Evolutionary conservation across 1,140 invertebrate genomes (phyloP).

Genomic region (Scaptomyza montana): DNA sequence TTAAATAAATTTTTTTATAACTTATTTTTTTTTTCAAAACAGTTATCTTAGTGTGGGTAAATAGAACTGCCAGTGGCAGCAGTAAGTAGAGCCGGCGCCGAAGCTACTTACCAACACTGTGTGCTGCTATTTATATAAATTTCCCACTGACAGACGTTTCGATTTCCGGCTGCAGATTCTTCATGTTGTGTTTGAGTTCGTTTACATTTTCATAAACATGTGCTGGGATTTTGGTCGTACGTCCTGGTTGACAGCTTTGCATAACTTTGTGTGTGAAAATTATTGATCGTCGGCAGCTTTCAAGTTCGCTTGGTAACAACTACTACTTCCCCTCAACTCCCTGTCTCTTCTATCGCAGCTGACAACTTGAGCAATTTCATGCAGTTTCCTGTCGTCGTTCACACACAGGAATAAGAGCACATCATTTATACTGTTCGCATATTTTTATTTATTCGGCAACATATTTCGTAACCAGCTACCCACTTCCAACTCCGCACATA

Average conservation of each 20-base stretch:
- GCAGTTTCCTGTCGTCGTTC: slow-evolving; percentile 67
- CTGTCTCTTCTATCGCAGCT: neutral
- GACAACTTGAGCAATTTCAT: slow-evolving; percentile 56
- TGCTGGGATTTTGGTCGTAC: slow-evolving; percentile 51
- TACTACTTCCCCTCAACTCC: too few species aligned
- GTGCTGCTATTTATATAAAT: slow-evolving; percentile 52
- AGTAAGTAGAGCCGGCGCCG: slow-evolving; percentile 16
- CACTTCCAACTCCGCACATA: slow-evolving; percentile 1
- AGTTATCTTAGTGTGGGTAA: too few species aligned
- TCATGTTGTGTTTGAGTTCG: slow-evolving; percentile 32
- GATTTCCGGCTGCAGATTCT: slow-evolving; percentile 64
- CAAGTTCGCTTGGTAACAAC: slow-evolving; percentile 56
- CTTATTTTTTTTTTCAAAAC: too few species aligned
- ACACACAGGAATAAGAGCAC: slow-evolving; percentile 45
- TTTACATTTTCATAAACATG: slow-evolving; percentile 78
- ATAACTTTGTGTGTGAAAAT: slow-evolving; percentile 53
- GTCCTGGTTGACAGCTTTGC: slow-evolving; percentile 51
- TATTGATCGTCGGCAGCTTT: slow-evolving; percentile 75
- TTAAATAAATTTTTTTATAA: too few species aligned
- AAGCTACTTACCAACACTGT: slow-evolving; percentile 38
- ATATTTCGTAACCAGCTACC: slow-evolving; percentile 60
- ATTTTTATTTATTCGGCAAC: slow-evolving; percentile 69
- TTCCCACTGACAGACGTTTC: slow-evolving; percentile 73
- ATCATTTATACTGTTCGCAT: slow-evolving; percentile 56
- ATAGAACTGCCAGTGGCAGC: neutral